Evolutionary conservation across 2,113 vertebrate genomes (phyloP).

Genomic region (Himantopus leucocephalus): DNA sequence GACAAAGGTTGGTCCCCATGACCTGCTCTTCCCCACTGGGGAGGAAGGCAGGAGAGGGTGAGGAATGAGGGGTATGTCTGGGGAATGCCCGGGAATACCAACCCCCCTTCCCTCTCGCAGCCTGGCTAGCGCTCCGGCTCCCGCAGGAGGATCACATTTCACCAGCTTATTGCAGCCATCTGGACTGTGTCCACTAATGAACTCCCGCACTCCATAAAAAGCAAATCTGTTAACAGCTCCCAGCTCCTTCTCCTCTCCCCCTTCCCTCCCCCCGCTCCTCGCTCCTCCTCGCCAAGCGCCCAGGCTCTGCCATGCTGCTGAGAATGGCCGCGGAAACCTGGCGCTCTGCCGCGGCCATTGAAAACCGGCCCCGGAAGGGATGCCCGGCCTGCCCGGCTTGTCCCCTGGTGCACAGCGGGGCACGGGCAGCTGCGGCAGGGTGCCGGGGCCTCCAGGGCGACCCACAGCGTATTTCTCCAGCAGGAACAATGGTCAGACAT

Average conservation of each 20-base stretch:
- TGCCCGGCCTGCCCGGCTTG: fast-evolving
- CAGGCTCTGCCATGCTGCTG: background rate
- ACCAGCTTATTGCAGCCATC: slow-evolving; percentile 72
- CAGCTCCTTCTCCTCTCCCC: slow-evolving; percentile 38
- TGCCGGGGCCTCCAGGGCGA: background rate
- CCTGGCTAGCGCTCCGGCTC: slow-evolving; percentile 28
- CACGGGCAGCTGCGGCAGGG: background rate
- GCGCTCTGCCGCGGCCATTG: slow-evolving; percentile 20
- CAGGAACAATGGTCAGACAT: background rate
- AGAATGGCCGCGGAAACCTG: slow-evolving; percentile 37
- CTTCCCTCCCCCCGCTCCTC: slow-evolving; percentile 17
- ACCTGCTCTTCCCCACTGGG: background rate
- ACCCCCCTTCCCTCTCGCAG: slow-evolving; percentile 29
- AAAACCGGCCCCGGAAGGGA: background rate
- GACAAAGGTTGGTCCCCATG: background rate
- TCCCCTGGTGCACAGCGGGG: background rate
- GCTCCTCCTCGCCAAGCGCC: slow-evolving; percentile 15
- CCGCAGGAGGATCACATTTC: slow-evolving; percentile 66
- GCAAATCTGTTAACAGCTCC: slow-evolving; percentile 71
- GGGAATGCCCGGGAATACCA: slow-evolving; percentile 64
- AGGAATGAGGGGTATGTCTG: slow-evolving; percentile 60
- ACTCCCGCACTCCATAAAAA: slow-evolving; percentile 75
- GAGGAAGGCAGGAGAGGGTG: background rate
- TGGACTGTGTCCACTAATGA: slow-evolving; percentile 76
- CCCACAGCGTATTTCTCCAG: background rate